Evolutionary conservation across 2,888 invertebrate species (phyloP), one percentile per base, ranked within the genome.

Genomic region (Acanthacorydalis orientalis): DNA sequence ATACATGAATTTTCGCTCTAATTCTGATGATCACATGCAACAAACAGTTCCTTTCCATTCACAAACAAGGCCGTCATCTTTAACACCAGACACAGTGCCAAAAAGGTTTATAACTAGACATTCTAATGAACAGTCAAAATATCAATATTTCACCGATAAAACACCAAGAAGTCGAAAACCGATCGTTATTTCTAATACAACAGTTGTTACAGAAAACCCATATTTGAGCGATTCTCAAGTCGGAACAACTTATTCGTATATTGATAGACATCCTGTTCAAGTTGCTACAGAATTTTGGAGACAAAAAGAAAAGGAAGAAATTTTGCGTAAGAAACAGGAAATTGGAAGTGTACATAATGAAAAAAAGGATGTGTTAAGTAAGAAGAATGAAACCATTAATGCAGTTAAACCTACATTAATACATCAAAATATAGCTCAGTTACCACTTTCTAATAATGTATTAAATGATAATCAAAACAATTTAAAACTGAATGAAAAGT

Each of bases 141-240:
- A 73, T 57, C 71, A 79, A 51, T 83, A 83, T 57, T 73, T 79
- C 49, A 77, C 82, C 2, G 83, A 83, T 63, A 77, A 79, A 53
- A 77, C 76, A 51, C 83, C 83, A 0, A 69, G 83, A 56, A 83
- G 83, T 50, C 67, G 83, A 40, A 75, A 78, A 58, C 83, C 83
- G 33, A 80, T 84, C 54, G 77, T 80, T 56, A 74, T 83, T 51
- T 23, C 23, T 4, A 23, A 23, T 23, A 6, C 23, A 23, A 6
- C 23, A 23, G 23, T 6, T 23, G 23, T 6, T 23, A 6, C 23
- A 23, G 23, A 23, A 23, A 50, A 46, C 49, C 49, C 34, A 56
- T 71, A 71, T 57, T 58, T 71, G 54, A 73, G 69, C 57, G 72
- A 72, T 56, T 69, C 71, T 11, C 71, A 72, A 58, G 61, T 70